Evolutionary conservation across 2,113 vertebrate species (phyloP).

Genomic region (Menidia beryllina): DNA sequence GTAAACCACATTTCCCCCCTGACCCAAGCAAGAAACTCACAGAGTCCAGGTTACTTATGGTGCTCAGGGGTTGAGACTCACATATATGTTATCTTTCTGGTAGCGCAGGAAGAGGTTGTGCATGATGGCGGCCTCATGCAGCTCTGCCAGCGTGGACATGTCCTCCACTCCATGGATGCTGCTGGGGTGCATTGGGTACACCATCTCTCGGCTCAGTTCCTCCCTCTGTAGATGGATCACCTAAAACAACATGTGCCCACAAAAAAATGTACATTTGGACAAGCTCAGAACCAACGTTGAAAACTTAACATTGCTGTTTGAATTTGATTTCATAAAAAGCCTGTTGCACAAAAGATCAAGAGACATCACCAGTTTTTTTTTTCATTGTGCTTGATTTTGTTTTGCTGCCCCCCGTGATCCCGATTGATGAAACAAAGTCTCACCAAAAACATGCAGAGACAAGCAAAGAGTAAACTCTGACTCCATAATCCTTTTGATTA

Average conservation of each 20-base stretch:
- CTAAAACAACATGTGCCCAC: slow-evolving; percentile 72
- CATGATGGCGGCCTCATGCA: slow-evolving; percentile 92
- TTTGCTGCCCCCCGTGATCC: too few species aligned
- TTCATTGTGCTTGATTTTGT: not conserved
- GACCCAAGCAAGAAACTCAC: not conserved
- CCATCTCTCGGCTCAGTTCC: slow-evolving; percentile 81
- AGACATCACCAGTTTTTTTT: not conserved
- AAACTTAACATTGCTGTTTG: too few species aligned
- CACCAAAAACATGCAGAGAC: too few species aligned
- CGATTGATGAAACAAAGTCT: too few species aligned
- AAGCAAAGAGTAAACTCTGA: too few species aligned
- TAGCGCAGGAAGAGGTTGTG: slow-evolving; percentile 90
- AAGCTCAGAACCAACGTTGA: not conserved
- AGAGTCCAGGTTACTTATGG: slow-evolving; percentile 1
- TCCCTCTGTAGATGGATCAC: slow-evolving; percentile 78
- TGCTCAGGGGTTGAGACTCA: slow-evolving; percentile 60
- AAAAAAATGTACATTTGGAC: not conserved
- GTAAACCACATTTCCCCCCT: not conserved
- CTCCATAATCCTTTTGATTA: too few species aligned
- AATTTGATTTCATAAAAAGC: too few species aligned
- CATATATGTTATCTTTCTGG: slow-evolving; percentile 88
- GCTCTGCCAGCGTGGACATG: slow-evolving; percentile 89
- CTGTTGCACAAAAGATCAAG: not conserved
- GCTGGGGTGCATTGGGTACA: slow-evolving; percentile 87
- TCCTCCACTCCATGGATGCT: slow-evolving; percentile 88